Evolutionary conservation across 2,113 vertebrate genomes (phyloP).

Genomic region (Cardinalis cardinalis): DNA sequence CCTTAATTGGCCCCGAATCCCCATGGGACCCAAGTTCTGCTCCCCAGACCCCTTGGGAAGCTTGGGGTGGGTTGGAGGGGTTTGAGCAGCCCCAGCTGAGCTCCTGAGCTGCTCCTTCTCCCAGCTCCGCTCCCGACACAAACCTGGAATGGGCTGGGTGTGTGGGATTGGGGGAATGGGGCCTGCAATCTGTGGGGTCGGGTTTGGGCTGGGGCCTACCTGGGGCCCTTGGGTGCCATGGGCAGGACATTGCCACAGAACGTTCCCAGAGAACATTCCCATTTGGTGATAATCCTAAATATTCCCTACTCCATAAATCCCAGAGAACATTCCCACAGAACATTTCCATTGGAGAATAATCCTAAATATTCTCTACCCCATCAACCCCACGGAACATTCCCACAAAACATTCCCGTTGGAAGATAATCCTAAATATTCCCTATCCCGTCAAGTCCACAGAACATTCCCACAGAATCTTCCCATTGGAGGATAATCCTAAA

Average conservation of each 20-base stretch:
- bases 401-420: too few relatives aligned
- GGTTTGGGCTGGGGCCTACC: rapidly evolving
- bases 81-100: neutral
- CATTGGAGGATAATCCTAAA: too few relatives aligned
- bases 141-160: rapidly evolving
- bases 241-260: neutral
- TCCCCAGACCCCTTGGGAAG: neutral
- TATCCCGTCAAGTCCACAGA: too few relatives aligned
- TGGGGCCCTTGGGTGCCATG: neutral
- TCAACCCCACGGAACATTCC: too few relatives aligned
- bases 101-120: neutral
- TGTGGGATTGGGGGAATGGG: rapidly evolving
- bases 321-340: too few relatives aligned
- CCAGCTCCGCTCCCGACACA: too few relatives aligned
- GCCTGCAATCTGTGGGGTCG: rapidly evolving
- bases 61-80: neutral
- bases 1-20: slow-evolving; percentile 15
- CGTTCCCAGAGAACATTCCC: neutral
- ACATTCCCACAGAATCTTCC: too few relatives aligned
- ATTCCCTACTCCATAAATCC: neutral
- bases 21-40: neutral
- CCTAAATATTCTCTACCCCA: too few relatives aligned
- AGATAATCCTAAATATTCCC: too few relatives aligned
- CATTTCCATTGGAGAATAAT: too few relatives aligned
- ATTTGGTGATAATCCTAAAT: neutral